Conservation (phyloP, 2,797 vertebrate genomes). For the Sparidentex hasta region DNA sequence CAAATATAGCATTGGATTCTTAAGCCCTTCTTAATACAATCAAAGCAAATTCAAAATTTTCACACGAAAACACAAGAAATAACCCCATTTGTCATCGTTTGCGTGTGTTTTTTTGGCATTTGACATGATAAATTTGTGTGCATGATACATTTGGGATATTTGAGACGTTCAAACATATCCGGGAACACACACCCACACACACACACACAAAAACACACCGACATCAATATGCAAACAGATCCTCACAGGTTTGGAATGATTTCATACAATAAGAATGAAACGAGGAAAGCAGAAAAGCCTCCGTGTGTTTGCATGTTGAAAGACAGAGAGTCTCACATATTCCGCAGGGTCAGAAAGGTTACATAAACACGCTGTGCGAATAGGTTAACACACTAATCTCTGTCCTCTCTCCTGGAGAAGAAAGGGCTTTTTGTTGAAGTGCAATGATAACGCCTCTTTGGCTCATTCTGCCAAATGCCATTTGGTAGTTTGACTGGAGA, state of each 20-base stretch:
- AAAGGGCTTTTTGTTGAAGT: constrained; percentile 77
- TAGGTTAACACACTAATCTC: constrained; percentile 74
- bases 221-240: constrained; percentile 26
- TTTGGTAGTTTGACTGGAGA: constrained; percentile 56
- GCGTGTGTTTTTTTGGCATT: neutral
- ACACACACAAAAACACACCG: neutral
- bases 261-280: constrained; percentile 38
- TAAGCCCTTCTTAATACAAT: neutral
- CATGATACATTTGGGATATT: neutral
- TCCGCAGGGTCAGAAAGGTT: constrained; percentile 68
- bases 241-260: constrained; percentile 7
- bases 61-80: neutral
- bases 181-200: neutral
- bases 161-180: neutral
- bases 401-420: constrained; percentile 68
- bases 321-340: constrained; percentile 55
- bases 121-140: neutral
- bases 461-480: constrained; percentile 61
- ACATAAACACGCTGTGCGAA: constrained; percentile 65
- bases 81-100: neutral
- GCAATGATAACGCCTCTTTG: constrained; percentile 60
- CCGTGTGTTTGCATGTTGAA: constrained; percentile 41
- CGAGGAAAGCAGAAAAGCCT: constrained; percentile 14
- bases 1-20: neutral
- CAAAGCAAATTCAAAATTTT: neutral